A percentile compares a stretch with the other conserved stretches of the same genome.
phyloP scores from a whole-genome alignment of 2,113 vertebrate species.

The Delphinus delphis region DNA sequence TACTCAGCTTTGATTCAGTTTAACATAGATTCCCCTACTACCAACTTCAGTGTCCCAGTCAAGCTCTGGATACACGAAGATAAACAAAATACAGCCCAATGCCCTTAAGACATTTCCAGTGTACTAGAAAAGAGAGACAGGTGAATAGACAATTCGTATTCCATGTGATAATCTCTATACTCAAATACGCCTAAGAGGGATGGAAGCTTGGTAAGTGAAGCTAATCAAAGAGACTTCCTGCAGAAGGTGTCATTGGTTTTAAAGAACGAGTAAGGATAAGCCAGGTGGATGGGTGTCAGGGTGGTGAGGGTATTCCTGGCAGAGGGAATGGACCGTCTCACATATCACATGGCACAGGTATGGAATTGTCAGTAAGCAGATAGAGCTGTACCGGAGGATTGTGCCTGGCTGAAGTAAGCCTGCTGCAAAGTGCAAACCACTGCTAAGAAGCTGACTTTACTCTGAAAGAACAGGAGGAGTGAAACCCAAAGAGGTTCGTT shows the following conservation, averaged over 20 bases:
- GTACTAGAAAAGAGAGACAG: background rate
- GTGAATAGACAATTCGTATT: background rate
- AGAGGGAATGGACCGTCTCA: background rate
- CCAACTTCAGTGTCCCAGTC: background rate
- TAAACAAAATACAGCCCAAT: background rate
- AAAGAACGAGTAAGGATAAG: background rate
- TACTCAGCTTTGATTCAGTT: background rate
- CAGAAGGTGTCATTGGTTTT: background rate
- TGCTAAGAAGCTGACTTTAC: background rate
- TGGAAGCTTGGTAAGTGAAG: background rate
- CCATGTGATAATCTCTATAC: background rate
- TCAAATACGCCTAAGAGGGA: background rate
- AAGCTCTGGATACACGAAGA: background rate
- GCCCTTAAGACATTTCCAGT: background rate
- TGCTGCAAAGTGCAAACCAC: background rate
- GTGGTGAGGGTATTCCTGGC: background rate
- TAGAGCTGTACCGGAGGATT: background rate
- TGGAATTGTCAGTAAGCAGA: background rate
- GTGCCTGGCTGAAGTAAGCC: fast-evolving
- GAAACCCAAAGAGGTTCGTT: background rate
- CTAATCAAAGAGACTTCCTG: background rate
- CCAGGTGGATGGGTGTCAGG: background rate
- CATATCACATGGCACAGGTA: background rate
- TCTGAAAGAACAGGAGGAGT: background rate
- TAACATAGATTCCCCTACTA: background rate